These are phyloP conservation scores for Motacilla tschutschensis DNA, from an alignment of 2,113 vertebrate species.

Conservation along the genomic window DNA sequence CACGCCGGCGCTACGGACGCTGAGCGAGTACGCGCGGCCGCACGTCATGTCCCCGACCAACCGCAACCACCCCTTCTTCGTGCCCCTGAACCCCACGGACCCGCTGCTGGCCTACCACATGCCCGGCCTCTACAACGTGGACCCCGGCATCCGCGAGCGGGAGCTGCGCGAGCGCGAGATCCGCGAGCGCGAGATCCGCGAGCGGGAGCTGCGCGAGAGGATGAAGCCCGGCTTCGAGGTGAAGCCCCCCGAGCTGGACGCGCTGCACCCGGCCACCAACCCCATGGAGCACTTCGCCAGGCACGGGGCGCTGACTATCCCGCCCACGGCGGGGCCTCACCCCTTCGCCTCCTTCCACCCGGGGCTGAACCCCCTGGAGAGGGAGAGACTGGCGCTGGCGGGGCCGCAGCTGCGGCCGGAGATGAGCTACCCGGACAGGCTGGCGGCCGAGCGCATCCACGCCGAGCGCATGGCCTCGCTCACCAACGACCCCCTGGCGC, in stretches of 20 bases:
- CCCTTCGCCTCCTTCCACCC: constrained; percentile 95
- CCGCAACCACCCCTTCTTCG: constrained; percentile 96
- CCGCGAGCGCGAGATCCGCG: constrained; percentile 89
- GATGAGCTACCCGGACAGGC: constrained; percentile 94
- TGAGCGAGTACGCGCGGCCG: constrained; percentile 96
- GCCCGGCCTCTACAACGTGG: constrained; percentile 92
- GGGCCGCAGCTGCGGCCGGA: constrained; percentile 93
- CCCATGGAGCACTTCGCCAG: constrained; percentile 98
- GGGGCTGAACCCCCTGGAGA: constrained; percentile 90
- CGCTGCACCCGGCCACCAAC: constrained; percentile 91
- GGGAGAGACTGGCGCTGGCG: constrained; percentile 91
- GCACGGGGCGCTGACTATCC: constrained; percentile 91
- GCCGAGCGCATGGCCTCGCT: constrained; percentile 94
- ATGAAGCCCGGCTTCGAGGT: constrained; percentile 99
- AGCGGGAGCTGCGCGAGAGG: constrained; percentile 90
- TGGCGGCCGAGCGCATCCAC: constrained; percentile 93
- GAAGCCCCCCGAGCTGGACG: constrained; percentile 93
- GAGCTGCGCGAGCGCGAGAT: constrained; percentile 92
- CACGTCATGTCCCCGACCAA: constrained; percentile 98
- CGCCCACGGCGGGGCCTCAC: constrained; percentile 89
- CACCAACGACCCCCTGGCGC: constrained; percentile 92
- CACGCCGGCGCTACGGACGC: constrained; percentile 92
- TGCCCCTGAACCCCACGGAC: constrained; percentile 91
- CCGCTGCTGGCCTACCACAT: constrained; percentile 95
- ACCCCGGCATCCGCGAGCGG: constrained; percentile 90